Conservation (phyloP, 1,140 invertebrate genomes). For the Euborellia annulipes region DNA sequence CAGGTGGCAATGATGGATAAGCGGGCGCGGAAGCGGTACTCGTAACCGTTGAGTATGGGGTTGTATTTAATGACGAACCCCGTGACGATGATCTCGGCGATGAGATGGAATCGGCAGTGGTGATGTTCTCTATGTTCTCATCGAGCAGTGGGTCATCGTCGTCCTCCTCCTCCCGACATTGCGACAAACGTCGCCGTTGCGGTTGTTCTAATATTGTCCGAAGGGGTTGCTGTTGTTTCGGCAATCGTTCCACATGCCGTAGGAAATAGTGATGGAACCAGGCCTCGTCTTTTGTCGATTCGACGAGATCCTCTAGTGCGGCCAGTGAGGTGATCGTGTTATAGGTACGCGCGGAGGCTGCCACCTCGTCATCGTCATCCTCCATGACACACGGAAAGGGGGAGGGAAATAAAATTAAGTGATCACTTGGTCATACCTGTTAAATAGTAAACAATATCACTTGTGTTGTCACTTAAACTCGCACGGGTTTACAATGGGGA, state of each 20-base stretch:
- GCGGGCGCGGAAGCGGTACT: constrained; percentile 27
- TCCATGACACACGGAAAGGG: constrained; percentile 8
- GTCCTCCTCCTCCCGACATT: constrained; percentile 68
- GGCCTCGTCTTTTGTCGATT: constrained; percentile 42
- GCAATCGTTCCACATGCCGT: constrained; percentile 48
- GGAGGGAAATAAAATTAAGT: too few relatives aligned
- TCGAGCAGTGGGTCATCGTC: constrained; percentile 42
- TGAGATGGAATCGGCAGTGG: constrained; percentile 10
- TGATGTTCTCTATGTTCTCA: constrained; percentile 2
- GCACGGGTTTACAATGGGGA: too few relatives aligned
- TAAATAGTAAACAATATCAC: too few relatives aligned
- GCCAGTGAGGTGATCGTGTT: constrained; percentile 48
- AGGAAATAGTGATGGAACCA: constrained; percentile 58
- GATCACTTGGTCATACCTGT: too few relatives aligned
- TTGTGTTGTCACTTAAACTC: too few relatives aligned
- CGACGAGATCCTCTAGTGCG: constrained; percentile 47
- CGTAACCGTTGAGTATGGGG: constrained; percentile 24
- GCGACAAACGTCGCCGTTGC: constrained; percentile 46
- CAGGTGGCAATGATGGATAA: too few relatives aligned
- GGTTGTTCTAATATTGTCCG: constrained; percentile 29
- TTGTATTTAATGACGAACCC: constrained; percentile 26
- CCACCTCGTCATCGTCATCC: constrained; percentile 27
- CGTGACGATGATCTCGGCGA: constrained; percentile 25
- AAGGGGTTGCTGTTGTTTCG: constrained; percentile 30
- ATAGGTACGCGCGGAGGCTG: constrained; percentile 45